Evolutionary conservation across 2,888 invertebrate genomes (phyloP).

Genomic region (Agriopis leucophaearia): DNA sequence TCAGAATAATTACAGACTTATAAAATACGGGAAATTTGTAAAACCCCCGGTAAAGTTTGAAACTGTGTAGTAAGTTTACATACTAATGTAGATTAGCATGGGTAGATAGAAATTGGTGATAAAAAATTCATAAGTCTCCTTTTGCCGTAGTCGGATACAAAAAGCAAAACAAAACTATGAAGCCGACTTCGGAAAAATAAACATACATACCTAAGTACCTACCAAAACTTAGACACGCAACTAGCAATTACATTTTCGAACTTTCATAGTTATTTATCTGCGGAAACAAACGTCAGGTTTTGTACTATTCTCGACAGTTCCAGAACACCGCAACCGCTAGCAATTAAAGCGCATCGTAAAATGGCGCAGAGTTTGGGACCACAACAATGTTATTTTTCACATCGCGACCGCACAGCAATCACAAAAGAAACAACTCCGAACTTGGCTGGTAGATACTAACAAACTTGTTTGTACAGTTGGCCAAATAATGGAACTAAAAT

Average conservation of each 20-base stretch:
- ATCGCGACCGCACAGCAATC: slow-evolving; percentile 69
- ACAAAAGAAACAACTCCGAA: slow-evolving; percentile 77
- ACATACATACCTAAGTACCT: too few species aligned
- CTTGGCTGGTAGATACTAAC: background rate
- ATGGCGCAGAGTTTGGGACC: slow-evolving; percentile 53
- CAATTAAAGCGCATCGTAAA: slow-evolving; percentile 54
- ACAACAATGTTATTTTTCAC: slow-evolving; percentile 77
- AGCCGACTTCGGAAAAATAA: too few species aligned
- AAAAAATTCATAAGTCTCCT: too few species aligned
- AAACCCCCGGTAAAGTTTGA: too few species aligned
- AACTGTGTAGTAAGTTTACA: too few species aligned
- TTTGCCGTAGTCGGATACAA: too few species aligned
- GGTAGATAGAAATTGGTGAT: too few species aligned
- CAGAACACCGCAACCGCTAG: slow-evolving; percentile 1
- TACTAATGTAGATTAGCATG: too few species aligned
- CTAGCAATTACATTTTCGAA: background rate
- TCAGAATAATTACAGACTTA: too few species aligned
- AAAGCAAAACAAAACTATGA: too few species aligned
- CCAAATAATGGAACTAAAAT: slow-evolving; percentile 59
- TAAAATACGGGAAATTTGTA: too few species aligned
- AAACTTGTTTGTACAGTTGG: background rate
- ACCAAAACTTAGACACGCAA: background rate
- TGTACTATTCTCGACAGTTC: background rate
- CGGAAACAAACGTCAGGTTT: background rate
- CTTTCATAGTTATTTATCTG: background rate